These are phyloP conservation scores for Brachyptera putata DNA, from an alignment of 2,888 invertebrate species.

Conservation along the genomic window DNA sequence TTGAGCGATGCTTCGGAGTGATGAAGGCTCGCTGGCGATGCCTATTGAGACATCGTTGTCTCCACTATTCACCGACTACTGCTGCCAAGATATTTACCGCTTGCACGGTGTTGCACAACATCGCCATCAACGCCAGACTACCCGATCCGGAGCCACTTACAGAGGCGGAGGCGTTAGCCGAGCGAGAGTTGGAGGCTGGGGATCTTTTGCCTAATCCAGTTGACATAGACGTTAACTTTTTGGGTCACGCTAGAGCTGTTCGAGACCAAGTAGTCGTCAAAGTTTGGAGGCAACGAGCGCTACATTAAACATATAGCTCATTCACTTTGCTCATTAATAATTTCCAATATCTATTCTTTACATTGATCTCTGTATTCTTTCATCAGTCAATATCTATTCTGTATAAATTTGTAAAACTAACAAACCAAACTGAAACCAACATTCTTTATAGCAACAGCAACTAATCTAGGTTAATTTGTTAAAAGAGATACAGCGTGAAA, in stretches of 20 bases:
- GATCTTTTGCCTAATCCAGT: slow-evolving; percentile 7
- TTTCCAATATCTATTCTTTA: too few species aligned
- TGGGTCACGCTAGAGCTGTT: background rate
- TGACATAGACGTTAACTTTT: background rate
- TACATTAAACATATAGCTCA: too few species aligned
- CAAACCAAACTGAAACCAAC: too few species aligned
- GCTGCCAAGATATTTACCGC: slow-evolving; percentile 16
- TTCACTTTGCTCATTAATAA: too few species aligned
- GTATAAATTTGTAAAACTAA: too few species aligned
- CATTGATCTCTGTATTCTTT: too few species aligned
- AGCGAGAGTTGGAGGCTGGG: slow-evolving; percentile 1
- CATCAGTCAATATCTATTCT: too few species aligned
- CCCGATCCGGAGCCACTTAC: slow-evolving; percentile 6
- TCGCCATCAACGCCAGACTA: slow-evolving; percentile 10
- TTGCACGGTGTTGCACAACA: slow-evolving; percentile 18
- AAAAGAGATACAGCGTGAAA: too few species aligned
- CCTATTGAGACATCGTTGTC: slow-evolving; percentile 4
- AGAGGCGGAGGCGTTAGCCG: background rate
- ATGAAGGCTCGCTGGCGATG: slow-evolving; percentile 24
- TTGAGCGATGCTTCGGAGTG: slow-evolving; percentile 25
- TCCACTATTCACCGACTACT: slow-evolving; percentile 11
- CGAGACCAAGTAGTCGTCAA: slow-evolving; percentile 1
- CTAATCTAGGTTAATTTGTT: too few species aligned
- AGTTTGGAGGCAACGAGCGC: background rate
- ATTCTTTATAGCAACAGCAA: too few species aligned